Conservation (phyloP, 2,797 vertebrate species). For the Macropus fuliginosus region DNA sequence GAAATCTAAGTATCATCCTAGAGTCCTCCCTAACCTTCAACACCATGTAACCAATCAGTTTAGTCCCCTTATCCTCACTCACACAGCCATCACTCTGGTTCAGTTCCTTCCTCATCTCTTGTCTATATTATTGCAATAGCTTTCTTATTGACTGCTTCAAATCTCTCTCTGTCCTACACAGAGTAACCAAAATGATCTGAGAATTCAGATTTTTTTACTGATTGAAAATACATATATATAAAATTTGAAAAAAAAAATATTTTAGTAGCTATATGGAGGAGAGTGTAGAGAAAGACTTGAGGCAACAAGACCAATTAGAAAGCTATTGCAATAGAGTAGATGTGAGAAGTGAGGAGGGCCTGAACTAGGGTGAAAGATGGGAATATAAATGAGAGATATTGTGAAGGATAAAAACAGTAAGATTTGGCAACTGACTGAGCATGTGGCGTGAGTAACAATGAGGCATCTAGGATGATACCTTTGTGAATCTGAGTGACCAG, state of each 20-base stretch:
- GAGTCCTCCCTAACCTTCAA: background rate
- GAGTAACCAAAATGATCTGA: background rate
- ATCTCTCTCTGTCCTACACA: background rate
- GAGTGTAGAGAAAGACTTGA: background rate
- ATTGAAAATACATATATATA: background rate
- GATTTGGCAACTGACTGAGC: background rate
- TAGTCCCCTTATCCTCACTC: too few relatives aligned
- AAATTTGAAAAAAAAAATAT: background rate
- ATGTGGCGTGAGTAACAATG: background rate
- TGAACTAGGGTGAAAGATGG: background rate
- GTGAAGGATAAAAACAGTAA: background rate
- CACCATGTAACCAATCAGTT: background rate
- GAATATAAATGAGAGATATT: background rate
- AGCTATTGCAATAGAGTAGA: background rate
- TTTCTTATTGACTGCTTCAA: background rate
- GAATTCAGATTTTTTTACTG: background rate
- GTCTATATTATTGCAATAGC: background rate
- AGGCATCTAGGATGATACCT: background rate
- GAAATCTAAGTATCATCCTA: background rate
- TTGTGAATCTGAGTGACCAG: background rate
- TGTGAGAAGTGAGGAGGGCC: background rate
- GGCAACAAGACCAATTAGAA: background rate
- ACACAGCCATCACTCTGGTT: background rate
- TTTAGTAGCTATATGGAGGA: background rate
- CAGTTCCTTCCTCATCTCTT: background rate